Conservation (phyloP, 2,888 invertebrate species). For the Apotomis capreana region DNA sequence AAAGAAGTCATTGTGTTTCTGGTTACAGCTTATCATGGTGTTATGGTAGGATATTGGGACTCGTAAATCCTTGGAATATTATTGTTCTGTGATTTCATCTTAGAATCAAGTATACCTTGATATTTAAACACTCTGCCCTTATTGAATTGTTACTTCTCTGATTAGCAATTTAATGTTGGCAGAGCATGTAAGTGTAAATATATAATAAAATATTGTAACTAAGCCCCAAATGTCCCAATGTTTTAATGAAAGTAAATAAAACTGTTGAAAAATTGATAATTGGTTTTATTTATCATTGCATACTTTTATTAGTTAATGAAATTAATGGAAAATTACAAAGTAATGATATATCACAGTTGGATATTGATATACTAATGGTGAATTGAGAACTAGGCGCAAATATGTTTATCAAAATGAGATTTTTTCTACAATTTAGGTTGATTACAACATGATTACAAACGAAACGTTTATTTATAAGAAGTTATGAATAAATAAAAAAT, state of each 20-base stretch:
- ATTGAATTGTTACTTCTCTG: slow-evolving; percentile 7
- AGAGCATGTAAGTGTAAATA: slow-evolving; percentile 50
- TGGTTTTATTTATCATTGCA: slow-evolving; percentile 45
- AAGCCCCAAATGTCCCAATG: slow-evolving; percentile 58
- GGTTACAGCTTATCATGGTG: not conserved
- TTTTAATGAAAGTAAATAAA: slow-evolving; percentile 52
- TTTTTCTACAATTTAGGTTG: slow-evolving; percentile 24
- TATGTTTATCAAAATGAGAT: slow-evolving; percentile 25
- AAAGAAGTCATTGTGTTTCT: not conserved
- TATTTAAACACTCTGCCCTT: slow-evolving; percentile 12
- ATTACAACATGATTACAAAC: slow-evolving; percentile 8
- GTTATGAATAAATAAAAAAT: slow-evolving; percentile 13
- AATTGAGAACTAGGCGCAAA: slow-evolving; percentile 24
- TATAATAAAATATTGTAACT: slow-evolving; percentile 49
- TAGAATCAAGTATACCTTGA: slow-evolving; percentile 53
- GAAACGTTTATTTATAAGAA: not conserved
- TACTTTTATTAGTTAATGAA: slow-evolving; percentile 33
- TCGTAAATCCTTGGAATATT: slow-evolving; percentile 38
- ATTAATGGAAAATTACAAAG: slow-evolving; percentile 46
- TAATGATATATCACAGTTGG: slow-evolving; percentile 71
- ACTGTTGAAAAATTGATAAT: slow-evolving; percentile 49
- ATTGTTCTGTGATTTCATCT: slow-evolving; percentile 66
- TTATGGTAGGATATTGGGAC: not conserved
- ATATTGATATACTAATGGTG: slow-evolving; percentile 62
- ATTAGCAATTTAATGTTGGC: slow-evolving; percentile 3